Conservation (phyloP, 2,113 vertebrate species). For the Heterotilapia buettikoferi region DNA sequence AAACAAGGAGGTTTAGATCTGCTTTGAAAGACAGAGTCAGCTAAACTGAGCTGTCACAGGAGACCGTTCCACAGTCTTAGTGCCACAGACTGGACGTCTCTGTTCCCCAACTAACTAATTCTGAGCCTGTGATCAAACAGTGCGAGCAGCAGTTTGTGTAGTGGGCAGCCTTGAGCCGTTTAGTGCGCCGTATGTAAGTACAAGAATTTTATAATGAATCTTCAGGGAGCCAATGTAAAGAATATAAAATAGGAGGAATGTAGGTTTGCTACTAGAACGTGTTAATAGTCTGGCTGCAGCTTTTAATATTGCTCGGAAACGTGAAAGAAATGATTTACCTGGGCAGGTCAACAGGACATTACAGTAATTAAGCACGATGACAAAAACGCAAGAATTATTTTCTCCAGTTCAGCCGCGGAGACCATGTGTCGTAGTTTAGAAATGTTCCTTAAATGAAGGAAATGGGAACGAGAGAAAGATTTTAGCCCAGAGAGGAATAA, state of each 20-base stretch:
- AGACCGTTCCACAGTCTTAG: background rate
- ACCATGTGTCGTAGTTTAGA: background rate
- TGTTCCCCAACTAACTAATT: background rate
- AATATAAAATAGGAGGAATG: background rate
- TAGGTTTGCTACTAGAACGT: background rate
- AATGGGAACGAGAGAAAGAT: rapidly evolving
- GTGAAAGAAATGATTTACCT: rapidly evolving
- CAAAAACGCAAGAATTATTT: background rate
- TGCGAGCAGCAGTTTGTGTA: background rate
- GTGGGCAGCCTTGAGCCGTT: rapidly evolving
- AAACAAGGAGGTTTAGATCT: background rate
- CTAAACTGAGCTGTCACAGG: background rate
- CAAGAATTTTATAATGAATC: background rate
- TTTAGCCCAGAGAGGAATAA: background rate
- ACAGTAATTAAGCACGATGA: background rate
- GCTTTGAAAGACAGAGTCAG: rapidly evolving
- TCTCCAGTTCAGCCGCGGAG: background rate
- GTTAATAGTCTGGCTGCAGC: background rate
- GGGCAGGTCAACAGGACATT: background rate
- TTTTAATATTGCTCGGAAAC: background rate
- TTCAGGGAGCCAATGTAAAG: background rate
- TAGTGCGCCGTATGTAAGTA: background rate
- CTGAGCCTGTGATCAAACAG: background rate
- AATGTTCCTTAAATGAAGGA: background rate
- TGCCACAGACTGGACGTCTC: background rate